phyloP scores from a whole-genome alignment of 2,113 vertebrate species.

The Lepus timidus region DNA sequence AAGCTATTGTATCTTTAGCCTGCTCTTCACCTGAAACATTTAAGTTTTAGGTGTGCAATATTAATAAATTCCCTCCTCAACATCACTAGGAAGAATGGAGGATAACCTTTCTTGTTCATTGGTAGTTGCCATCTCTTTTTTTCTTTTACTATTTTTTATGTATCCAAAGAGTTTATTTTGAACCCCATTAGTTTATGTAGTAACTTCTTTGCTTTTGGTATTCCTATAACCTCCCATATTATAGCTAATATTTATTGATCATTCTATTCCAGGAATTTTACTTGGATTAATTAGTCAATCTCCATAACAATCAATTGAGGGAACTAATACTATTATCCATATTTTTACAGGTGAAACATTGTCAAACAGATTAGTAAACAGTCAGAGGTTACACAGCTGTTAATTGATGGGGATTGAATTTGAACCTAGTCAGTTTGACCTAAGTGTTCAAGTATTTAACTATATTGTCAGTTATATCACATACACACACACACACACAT shows the following conservation, averaged over 20 bases:
- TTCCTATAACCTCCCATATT: background rate
- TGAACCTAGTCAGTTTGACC: background rate
- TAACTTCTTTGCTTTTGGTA: conserved; percentile 45
- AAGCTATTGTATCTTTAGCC: background rate
- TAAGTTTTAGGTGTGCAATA: background rate
- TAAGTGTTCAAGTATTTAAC: background rate
- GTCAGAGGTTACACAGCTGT: background rate
- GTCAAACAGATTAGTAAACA: background rate
- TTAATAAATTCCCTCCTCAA: background rate
- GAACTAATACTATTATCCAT: background rate
- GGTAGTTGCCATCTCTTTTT: background rate
- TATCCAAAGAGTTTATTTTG: background rate
- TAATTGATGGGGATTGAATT: background rate
- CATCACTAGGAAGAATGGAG: background rate
- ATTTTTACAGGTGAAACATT: background rate
- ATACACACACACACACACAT: background rate
- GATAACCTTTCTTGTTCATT: background rate
- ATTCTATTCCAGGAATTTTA: background rate
- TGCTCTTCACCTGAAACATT: background rate
- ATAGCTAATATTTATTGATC: background rate
- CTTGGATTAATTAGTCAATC: background rate
- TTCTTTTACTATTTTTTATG: background rate
- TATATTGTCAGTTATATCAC: background rate
- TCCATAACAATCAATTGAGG: background rate
- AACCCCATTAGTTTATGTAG: background rate